A percentile compares a stretch with the other conserved stretches of the same genome.
Conservation (phyloP, 1,140 invertebrate genomes). For the Drosophila albomicans region DNA sequence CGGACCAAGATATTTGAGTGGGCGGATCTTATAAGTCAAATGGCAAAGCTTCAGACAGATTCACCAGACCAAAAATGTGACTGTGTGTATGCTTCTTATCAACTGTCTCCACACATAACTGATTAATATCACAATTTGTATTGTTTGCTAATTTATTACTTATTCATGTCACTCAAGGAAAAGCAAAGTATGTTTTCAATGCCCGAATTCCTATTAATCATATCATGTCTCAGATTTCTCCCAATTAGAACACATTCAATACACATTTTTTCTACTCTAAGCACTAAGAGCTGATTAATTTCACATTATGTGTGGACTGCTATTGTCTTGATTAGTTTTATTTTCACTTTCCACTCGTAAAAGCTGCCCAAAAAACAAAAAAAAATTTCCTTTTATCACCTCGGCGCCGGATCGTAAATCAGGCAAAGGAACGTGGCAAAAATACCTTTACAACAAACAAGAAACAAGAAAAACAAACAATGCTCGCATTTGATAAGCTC, state of each 20-base stretch:
- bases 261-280: neutral
- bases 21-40: too few species aligned
- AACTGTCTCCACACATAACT: too few species aligned
- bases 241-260: neutral
- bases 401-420: slow-evolving; percentile 11
- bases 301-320: neutral
- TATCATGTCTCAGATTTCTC: neutral
- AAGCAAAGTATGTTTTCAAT: neutral
- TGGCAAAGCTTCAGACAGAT: too few species aligned
- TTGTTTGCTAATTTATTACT: too few species aligned
- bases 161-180: too few species aligned
- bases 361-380: neutral
- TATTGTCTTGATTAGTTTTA: slow-evolving; percentile 7
- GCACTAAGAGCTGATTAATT: too few species aligned
- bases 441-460: slow-evolving; percentile 1
- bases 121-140: too few species aligned
- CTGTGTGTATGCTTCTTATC: too few species aligned
- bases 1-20: too few species aligned
- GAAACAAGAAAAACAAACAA: neutral
- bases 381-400: slow-evolving; percentile 11
- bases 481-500: slow-evolving; percentile 13
- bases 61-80: too few species aligned
- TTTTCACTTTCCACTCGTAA: slow-evolving; percentile 18
- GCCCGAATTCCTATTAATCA: neutral
- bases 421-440: slow-evolving; percentile 5